Evolutionary conservation across 2,888 invertebrate genomes (phyloP).

Genomic region (Troides aeacus): DNA sequence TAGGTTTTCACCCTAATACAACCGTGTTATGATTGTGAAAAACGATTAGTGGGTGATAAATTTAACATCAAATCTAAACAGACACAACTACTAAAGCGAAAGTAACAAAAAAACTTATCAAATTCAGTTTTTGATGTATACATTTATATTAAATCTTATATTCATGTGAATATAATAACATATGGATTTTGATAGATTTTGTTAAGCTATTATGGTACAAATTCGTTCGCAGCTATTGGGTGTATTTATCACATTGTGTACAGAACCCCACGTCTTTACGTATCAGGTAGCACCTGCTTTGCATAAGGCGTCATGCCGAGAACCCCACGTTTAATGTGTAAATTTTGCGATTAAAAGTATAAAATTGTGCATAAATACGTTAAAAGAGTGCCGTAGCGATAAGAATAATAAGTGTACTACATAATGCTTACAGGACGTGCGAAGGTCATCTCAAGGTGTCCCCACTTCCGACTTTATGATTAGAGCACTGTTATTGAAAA

Average conservation of each 20-base stretch:
- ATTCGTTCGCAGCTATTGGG: slow-evolving; percentile 38
- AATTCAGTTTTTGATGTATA: slow-evolving; percentile 26
- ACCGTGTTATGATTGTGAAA: slow-evolving; percentile 69
- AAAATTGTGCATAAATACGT: slow-evolving; percentile 66
- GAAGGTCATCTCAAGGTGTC: slow-evolving; percentile 62
- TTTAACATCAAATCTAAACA: slow-evolving; percentile 41
- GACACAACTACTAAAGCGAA: slow-evolving; percentile 44
- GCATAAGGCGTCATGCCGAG: slow-evolving; percentile 77
- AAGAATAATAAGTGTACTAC: slow-evolving; percentile 59
- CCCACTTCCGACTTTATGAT: slow-evolving; percentile 43
- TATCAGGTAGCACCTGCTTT: slow-evolving; percentile 80
- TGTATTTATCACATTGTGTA: slow-evolving; percentile 50
- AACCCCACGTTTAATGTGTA: slow-evolving; percentile 72
- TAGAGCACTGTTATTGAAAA: slow-evolving; percentile 30
- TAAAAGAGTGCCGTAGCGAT: slow-evolving; percentile 57
- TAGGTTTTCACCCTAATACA: slow-evolving; percentile 63
- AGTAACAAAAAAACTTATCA: slow-evolving; percentile 51
- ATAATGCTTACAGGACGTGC: slow-evolving; percentile 44
- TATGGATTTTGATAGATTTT: background rate
- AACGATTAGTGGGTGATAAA: slow-evolving; percentile 64
- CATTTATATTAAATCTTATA: background rate
- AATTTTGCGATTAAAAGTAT: slow-evolving; percentile 75
- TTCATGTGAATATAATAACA: background rate
- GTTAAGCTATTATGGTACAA: slow-evolving; percentile 37
- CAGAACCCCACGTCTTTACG: slow-evolving; percentile 52